Evolutionary conservation across 2,888 invertebrate genomes (phyloP).

Genomic region (Drosophila bunnanda): DNA sequence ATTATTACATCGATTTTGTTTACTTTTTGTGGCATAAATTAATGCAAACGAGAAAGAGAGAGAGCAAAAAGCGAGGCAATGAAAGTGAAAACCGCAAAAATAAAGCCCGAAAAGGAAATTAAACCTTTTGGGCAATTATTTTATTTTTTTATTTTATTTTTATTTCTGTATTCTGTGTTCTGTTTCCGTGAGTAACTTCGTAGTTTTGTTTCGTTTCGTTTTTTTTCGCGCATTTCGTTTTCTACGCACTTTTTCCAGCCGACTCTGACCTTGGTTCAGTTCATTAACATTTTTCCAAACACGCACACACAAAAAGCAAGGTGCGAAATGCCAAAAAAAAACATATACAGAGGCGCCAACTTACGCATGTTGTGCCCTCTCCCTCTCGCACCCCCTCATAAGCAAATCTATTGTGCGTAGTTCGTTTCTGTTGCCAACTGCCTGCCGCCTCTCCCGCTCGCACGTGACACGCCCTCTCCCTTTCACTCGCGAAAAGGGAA

Average conservation of each 20-base stretch:
- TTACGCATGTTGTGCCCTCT: constrained; percentile 21
- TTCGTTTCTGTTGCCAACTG: constrained; percentile 30
- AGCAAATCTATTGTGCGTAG: constrained; percentile 31
- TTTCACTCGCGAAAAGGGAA: background rate
- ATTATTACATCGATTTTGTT: constrained; percentile 2
- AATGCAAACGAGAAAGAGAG: constrained; percentile 18
- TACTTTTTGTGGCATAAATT: constrained; percentile 11
- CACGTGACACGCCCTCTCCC: constrained; percentile 39
- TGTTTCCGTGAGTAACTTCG: constrained; percentile 14
- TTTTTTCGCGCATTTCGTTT: constrained; percentile 39
- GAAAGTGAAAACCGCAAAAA: constrained; percentile 37
- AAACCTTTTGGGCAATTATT: constrained; percentile 8
- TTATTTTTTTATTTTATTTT: constrained; percentile 3
- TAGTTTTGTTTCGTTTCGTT: constrained; percentile 8
- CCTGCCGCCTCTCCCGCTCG: constrained; percentile 9
- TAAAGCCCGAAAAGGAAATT: constrained; percentile 11
- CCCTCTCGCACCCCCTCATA: constrained; percentile 3
- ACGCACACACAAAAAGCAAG: constrained; percentile 49
- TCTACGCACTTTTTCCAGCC: constrained; percentile 51
- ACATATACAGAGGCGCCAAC: constrained; percentile 29
- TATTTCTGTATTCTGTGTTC: background rate
- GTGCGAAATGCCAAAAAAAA: constrained; percentile 66
- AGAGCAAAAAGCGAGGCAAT: background rate
- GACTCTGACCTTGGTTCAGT: constrained; percentile 73
- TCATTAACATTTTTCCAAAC: constrained; percentile 71